Evolutionary conservation across 2,797 vertebrate genomes (phyloP).

Genomic region (Atherinosoma microstoma): DNA sequence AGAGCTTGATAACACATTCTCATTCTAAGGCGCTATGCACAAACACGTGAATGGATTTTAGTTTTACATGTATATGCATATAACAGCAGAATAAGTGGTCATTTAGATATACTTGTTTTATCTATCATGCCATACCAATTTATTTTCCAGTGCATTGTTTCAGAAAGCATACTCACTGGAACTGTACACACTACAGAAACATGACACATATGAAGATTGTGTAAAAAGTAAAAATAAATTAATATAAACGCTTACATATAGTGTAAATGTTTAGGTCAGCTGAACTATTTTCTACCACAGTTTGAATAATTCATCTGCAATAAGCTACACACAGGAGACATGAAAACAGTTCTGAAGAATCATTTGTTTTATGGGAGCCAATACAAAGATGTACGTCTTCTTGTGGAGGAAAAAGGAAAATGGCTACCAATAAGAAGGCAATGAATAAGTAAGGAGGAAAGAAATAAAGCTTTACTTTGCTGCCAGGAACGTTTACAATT

Average conservation of each 20-base stretch:
- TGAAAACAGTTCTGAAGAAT: conserved; percentile 23
- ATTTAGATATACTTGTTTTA: background rate
- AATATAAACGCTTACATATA: no score
- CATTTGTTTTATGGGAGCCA: conserved; percentile 15
- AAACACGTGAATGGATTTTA: background rate
- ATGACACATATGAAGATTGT: no score
- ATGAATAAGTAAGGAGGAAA: background rate
- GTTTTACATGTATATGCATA: background rate
- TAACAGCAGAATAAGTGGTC: background rate
- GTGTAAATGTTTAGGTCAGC: background rate
- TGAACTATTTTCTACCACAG: background rate
- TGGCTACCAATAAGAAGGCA: background rate
- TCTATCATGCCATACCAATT: no score
- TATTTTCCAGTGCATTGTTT: no score
- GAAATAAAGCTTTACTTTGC: background rate
- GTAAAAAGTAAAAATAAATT: no score
- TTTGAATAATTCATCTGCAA: conserved; percentile 44
- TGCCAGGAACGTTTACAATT: conserved; percentile 1
- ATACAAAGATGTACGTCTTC: conserved; percentile 12
- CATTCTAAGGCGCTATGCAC: conserved; percentile 4
- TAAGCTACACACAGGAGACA: conserved; percentile 7
- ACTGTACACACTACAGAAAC: no score
- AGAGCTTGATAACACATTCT: conserved; percentile 2
- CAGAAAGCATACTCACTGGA: no score
- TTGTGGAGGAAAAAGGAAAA: background rate